Conservation (phyloP, 1,140 invertebrate genomes). For the Papilio aristodemus region DNA sequence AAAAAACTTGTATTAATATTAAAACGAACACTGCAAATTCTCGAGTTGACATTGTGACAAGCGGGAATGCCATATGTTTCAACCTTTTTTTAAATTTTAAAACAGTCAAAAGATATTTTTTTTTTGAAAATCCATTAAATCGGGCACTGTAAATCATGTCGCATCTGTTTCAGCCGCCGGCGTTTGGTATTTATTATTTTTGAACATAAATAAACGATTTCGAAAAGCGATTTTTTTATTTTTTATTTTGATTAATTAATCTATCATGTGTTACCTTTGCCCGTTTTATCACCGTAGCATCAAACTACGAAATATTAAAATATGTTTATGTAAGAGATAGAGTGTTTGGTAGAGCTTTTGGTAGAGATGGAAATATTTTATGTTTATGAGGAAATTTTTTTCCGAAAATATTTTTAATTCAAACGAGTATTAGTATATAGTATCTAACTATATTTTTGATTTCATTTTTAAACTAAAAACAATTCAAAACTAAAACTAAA, state of each 20-base stretch:
- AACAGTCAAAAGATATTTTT: slow-evolving; percentile 21
- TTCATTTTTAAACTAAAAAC: too few relatives aligned
- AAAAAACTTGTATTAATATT: slow-evolving; percentile 14
- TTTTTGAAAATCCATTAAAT: slow-evolving; percentile 34
- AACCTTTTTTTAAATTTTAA: slow-evolving; percentile 20
- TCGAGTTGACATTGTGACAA: slow-evolving; percentile 16
- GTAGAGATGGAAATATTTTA: too few relatives aligned
- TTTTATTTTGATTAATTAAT: slow-evolving; percentile 21
- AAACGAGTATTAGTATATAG: too few relatives aligned
- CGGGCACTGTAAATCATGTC: slow-evolving; percentile 27
- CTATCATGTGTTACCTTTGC: slow-evolving; percentile 27
- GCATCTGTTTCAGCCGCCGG: slow-evolving; percentile 30
- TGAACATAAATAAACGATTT: slow-evolving; percentile 11
- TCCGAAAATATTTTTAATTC: too few relatives aligned
- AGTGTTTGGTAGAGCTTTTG: too few relatives aligned
- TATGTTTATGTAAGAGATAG: too few relatives aligned
- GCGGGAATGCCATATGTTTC: slow-evolving; percentile 28
- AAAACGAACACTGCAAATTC: slow-evolving; percentile 22
- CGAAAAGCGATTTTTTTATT: slow-evolving; percentile 19
- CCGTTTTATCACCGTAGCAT: slow-evolving; percentile 25
- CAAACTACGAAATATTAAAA: too few relatives aligned
- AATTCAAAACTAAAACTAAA: too few relatives aligned
- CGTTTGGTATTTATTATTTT: slow-evolving; percentile 24
- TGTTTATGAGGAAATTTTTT: too few relatives aligned
- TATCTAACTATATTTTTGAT: too few relatives aligned